Base-by-base conservation (phyloP, 2,888 invertebrate species). In the Micoletzkya japonica region DNA sequence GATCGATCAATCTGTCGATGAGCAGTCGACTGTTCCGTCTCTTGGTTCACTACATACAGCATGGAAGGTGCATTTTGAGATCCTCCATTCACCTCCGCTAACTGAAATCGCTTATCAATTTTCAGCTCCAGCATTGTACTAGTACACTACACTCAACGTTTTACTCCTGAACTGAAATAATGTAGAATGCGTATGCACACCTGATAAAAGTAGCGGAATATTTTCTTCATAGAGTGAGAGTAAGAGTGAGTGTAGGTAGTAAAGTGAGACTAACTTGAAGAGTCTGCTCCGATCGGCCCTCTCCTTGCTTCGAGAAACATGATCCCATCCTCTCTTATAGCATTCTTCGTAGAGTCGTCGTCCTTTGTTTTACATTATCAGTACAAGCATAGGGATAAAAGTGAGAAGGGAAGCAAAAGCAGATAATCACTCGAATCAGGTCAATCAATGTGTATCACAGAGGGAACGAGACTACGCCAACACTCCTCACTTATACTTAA, bases 271-370 rank as follows among this genome's bases (percentile, higher is more conserved):
- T 20, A 20, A 64, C 64, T 32, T 64, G 64, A 52, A 64, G 52
- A 24, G 64, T 14, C 17, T 32, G 34, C 20, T 24, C 28, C 24
- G 36, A 30, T 28, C 44, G 34, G 17, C 64, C 64, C 6, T 39
- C 64, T 39, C 52, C 64, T 52, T 64, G 50, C 24, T 64, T 64
- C 32, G 64, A 64, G 50, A 64, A 64, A 64, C 64, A 64, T 24
- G 64, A 64, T 64, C 64, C 64, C 64, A 64, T 64, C 24, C 54
- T 24, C 24, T 44, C 44, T 44, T 44, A n/a, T n/a, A n/a, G n/a
- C n/a, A n/a, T n/a, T n/a, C n/a, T n/a, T n/a, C n/a, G n/a, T n/a
- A n/a, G n/a, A n/a, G n/a, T n/a, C n/a, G n/a, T n/a, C n/a, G n/a
- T n/a, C n/a, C n/a, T n/a, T n/a, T n/a, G n/a, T n/a, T n/a, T n/a